Evolutionary conservation across 2,888 invertebrate species (phyloP).

Genomic region (Ophioninae sp.): DNA sequence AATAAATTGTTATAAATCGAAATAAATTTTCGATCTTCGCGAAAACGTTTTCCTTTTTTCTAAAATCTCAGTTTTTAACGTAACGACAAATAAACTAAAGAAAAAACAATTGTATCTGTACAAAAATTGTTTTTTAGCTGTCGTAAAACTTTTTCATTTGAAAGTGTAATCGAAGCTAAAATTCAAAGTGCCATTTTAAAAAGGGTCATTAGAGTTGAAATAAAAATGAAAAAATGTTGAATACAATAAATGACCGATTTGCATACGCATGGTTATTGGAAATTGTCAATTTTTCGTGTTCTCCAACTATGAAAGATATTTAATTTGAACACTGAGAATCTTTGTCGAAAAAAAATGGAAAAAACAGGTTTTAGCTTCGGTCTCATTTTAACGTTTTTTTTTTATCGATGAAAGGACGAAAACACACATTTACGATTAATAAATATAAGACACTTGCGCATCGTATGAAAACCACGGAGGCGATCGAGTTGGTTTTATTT

Average conservation of each 20-base stretch:
- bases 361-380: background rate
- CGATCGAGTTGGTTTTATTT: conserved; percentile 17
- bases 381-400: background rate
- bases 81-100: too few species aligned
- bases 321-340: background rate
- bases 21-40: too few species aligned
- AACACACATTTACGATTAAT: conserved; percentile 15
- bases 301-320: background rate
- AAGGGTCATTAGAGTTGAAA: too few species aligned
- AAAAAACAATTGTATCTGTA: too few species aligned
- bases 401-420: background rate
- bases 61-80: too few species aligned
- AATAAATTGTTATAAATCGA: too few species aligned
- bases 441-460: conserved; percentile 17
- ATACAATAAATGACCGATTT: background rate
- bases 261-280: background rate
- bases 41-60: too few species aligned
- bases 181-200: background rate
- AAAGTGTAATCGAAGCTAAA: background rate
- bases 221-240: background rate
- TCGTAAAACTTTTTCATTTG: background rate
- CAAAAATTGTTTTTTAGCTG: background rate
- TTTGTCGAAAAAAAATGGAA: background rate
- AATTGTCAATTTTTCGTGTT: background rate
- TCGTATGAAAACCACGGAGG: conserved; percentile 16